Percentiles rank a stretch among this genome's conserved stretches.
phyloP scores from a whole-genome alignment of 2,888 invertebrate species.

The Ochropleura plecta region DNA sequence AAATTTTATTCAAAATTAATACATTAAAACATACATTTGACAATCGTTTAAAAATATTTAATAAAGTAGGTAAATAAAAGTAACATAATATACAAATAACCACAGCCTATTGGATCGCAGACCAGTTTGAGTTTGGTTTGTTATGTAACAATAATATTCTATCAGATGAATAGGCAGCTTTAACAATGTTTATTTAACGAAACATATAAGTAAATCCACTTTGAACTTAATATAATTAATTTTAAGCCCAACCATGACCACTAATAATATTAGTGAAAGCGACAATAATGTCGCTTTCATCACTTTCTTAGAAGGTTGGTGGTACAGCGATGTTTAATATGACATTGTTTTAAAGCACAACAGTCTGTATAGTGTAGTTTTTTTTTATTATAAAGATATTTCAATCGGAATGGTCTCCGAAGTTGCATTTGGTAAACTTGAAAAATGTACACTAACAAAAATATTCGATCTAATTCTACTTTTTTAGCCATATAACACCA shows the following conservation, averaged over 20 bases:
- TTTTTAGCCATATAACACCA: too few species aligned
- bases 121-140: slow-evolving; percentile 82
- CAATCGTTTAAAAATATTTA: slow-evolving; percentile 72
- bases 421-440: background rate
- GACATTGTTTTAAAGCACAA: background rate
- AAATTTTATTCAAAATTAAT: slow-evolving; percentile 82
- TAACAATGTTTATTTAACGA: slow-evolving; percentile 10
- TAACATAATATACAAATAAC: slow-evolving; percentile 81
- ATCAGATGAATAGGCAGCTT: slow-evolving; percentile 22
- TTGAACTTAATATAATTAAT: slow-evolving; percentile 27
- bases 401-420: background rate
- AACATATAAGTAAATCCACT: slow-evolving; percentile 20
- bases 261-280: slow-evolving; percentile 7
- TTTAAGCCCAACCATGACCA: slow-evolving; percentile 42
- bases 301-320: background rate
- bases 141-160: slow-evolving; percentile 62
- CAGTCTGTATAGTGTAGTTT: background rate
- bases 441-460: too few species aligned
- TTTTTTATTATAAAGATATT: background rate
- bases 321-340: background rate
- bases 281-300: background rate
- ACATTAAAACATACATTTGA: slow-evolving; percentile 76
- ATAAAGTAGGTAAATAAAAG: slow-evolving; percentile 76
- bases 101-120: slow-evolving; percentile 90
- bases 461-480: too few species aligned